Evolutionary conservation across 1,140 invertebrate species (phyloP), one percentile per base, ranked within the genome.

Genomic region (Cepaea nemoralis): DNA sequence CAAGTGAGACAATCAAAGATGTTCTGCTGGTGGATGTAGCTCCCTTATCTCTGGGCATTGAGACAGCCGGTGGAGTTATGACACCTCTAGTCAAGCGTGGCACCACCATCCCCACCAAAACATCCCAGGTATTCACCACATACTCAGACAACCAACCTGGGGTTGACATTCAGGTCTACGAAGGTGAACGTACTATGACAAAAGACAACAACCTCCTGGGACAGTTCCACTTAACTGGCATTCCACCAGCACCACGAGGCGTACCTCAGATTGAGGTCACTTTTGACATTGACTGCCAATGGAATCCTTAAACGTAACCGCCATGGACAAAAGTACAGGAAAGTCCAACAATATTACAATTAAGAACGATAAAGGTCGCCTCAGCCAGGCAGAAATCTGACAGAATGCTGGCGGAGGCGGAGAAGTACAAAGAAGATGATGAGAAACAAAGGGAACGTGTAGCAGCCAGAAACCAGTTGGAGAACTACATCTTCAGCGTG

Each of bases 341-440:
- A 85, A 85, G 67, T 75, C 75, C 12, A 85, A 81, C 79, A 83
- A 98, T 92, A 98, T 99, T 90, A 98, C 96, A 35, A 99, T 99
- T 87, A 98, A 96, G 87, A 99, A 99, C 88, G 97, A 99, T 92
- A 98, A 98, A 91, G 97, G 87, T 50, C 83, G 83, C 10, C 93
- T 99, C 0, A 96, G 94, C 89, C 98, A 98, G 92, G 97, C 98
- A 89, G 97, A 99, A 83, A 99, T 99, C n/a, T 86, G 97, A 99
- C 90, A 93, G 96, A 79, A 99, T 99, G 98, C 96, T 99, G 70
- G 95, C 96, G 77, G 97, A 99, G 83, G 97, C 97, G 19, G 97
- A 99, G 91, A 97, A 96, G 89, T 99, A 97, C 93, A 94, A 95
- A 84, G 95, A 93, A 82, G 91, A 89, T 10, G 98, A 99, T 91